Conservation (phyloP, 2,797 vertebrate genomes). For the Triplophysa bombifrons region DNA sequence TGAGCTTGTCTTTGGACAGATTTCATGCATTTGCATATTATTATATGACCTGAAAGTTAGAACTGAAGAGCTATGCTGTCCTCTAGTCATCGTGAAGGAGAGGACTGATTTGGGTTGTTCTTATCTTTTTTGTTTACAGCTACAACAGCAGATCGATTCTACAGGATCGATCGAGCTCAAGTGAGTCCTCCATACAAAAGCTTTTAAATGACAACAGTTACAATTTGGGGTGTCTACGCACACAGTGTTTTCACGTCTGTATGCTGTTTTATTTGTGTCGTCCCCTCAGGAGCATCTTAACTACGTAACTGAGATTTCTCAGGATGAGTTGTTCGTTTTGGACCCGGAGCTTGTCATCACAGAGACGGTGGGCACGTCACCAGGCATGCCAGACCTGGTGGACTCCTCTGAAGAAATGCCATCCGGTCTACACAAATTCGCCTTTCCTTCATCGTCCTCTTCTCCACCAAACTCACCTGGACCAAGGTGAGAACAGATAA, state of each 20-base stretch:
- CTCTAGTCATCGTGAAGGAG: not conserved
- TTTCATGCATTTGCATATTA: not conserved
- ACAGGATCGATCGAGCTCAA: slow-evolving; percentile 88
- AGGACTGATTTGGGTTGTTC: slow-evolving; percentile 37
- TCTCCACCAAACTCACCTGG: slow-evolving; percentile 63
- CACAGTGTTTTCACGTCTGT: slow-evolving; percentile 1
- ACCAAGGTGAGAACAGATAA: slow-evolving; percentile 56
- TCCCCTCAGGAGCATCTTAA: slow-evolving; percentile 84
- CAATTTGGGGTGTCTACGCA: not conserved
- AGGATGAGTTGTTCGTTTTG: slow-evolving; percentile 93
- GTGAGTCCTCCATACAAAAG: slow-evolving; percentile 66
- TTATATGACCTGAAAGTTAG: not conserved
- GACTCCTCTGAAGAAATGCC: slow-evolving; percentile 70
- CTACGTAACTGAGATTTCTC: slow-evolving; percentile 91
- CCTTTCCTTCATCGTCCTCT: slow-evolving; percentile 63
- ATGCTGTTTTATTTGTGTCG: slow-evolving; percentile 16
- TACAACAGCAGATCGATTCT: slow-evolving; percentile 88
- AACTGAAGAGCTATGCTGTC: not conserved
- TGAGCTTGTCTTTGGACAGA: not conserved
- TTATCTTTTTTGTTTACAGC: slow-evolving; percentile 66
- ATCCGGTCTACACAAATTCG: slow-evolving; percentile 79
- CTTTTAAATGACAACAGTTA: not conserved
- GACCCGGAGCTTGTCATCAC: slow-evolving; percentile 89
- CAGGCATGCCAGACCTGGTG: slow-evolving; percentile 84
- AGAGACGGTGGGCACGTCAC: slow-evolving; percentile 83